Evolutionary conservation across 2,888 invertebrate genomes (phyloP).

Genomic region (Diogma glabrata): DNA sequence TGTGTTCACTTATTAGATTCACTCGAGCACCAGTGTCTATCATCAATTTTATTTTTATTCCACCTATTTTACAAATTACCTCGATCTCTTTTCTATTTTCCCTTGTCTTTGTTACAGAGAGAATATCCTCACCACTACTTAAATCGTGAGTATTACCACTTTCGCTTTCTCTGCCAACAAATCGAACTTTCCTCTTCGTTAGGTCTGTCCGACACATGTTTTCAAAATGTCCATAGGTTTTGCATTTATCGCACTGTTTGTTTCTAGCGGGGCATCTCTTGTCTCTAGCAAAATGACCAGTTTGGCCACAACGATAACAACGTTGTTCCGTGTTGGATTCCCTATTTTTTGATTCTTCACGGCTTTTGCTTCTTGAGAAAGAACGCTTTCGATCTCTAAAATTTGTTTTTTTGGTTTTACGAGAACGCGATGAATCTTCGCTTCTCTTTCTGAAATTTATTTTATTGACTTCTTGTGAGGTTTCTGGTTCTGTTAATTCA

Average conservation of each 20-base stretch:
- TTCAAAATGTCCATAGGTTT: slow-evolving; percentile 8
- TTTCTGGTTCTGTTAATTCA: not conserved
- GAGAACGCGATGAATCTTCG: not conserved
- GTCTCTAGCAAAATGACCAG: slow-evolving; percentile 2
- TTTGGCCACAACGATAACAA: slow-evolving; percentile 2
- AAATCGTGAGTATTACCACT: not conserved
- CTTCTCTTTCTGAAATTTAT: slow-evolving; percentile 1
- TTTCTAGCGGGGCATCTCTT: slow-evolving; percentile 12
- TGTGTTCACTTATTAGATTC: not conserved
- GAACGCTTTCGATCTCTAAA: not conserved
- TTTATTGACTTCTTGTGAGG: not conserved
- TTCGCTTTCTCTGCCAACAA: not conserved
- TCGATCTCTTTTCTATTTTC: not conserved
- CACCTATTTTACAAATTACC: not conserved
- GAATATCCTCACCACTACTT: not conserved
- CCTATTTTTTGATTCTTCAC: not conserved
- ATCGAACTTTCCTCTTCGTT: not conserved
- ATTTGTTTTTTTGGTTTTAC: too few relatives aligned
- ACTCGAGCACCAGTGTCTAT: not conserved
- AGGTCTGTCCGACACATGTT: slow-evolving; percentile 10
- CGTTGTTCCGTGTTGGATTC: not conserved
- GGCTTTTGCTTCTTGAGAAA: not conserved
- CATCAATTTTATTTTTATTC: not conserved
- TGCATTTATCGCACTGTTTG: slow-evolving; percentile 11
- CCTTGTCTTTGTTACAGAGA: not conserved